A percentile compares a stretch with the other conserved stretches of the same genome.
Evolutionary conservation across 1,140 invertebrate genomes (phyloP).

Genomic region (Leptinotarsa lineolata): DNA sequence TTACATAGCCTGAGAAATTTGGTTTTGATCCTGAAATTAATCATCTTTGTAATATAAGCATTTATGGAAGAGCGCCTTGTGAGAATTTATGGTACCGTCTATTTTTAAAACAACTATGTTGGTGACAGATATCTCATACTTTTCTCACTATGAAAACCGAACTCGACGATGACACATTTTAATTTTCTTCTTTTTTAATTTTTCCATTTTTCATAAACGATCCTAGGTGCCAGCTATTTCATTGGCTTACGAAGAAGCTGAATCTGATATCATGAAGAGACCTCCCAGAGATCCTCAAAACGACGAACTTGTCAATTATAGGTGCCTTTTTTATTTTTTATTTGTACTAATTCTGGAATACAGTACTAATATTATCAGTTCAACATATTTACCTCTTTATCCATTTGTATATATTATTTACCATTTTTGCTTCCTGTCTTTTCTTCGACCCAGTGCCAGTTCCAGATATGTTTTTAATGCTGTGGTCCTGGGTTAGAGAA

Average conservation of each 20-base stretch:
- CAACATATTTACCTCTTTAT: background rate
- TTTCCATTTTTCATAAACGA: conserved; percentile 36
- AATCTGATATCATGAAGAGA: conserved; percentile 99
- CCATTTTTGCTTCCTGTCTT: conserved; percentile 23
- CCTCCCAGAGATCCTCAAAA: conserved; percentile 93
- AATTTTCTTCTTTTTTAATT: background rate
- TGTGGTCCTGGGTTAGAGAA: background rate
- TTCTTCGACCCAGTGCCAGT: background rate
- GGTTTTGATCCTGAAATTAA: too few species aligned
- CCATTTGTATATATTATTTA: conserved; percentile 22
- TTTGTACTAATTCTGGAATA: conserved; percentile 31
- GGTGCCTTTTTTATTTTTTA: conserved; percentile 62
- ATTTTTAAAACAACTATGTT: background rate
- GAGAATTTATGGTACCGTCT: too few species aligned
- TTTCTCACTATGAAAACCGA: background rate
- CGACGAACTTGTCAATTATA: conserved; percentile 98
- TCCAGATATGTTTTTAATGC: background rate
- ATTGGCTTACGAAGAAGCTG: conserved; percentile 98
- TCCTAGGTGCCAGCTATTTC: conserved; percentile 96
- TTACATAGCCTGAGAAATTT: too few species aligned
- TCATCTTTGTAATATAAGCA: too few species aligned
- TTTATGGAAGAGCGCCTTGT: too few species aligned
- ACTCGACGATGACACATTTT: background rate
- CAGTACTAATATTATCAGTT: background rate
- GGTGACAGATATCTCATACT: conserved; percentile 1